Conservation (phyloP, 2,888 invertebrate species). For the Fragum whitleyi region DNA sequence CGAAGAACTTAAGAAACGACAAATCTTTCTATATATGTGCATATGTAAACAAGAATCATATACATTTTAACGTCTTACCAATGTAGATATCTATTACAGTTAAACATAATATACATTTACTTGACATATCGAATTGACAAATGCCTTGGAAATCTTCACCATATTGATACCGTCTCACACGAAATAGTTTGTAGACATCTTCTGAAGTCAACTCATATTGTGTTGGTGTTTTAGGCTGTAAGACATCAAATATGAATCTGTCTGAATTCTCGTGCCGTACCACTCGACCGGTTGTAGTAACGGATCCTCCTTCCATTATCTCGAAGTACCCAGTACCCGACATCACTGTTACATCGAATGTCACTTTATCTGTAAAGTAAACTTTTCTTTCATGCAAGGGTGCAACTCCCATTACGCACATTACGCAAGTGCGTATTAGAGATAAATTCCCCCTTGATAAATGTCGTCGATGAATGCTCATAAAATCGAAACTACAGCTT, state of each 20-base stretch:
- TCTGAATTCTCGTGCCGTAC: conserved; percentile 83
- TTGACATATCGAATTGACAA: conserved; percentile 87
- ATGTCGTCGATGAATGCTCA: no score
- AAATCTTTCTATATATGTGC: no score
- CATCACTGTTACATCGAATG: conserved; percentile 82
- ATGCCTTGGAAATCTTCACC: conserved; percentile 89
- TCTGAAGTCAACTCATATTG: conserved; percentile 66
- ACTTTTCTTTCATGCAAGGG: no score
- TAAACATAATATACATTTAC: conserved; percentile 64
- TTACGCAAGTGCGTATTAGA: no score
- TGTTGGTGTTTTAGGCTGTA: not conserved
- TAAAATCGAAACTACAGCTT: no score
- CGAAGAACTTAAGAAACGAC: no score
- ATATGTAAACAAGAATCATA: no score
- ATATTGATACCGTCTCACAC: conserved; percentile 85
- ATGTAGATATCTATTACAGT: no score
- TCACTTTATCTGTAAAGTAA: conserved; percentile 77
- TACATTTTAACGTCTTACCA: no score
- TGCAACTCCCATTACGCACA: no score
- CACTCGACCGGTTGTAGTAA: conserved; percentile 93
- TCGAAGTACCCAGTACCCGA: conserved; percentile 89
- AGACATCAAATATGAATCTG: no score
- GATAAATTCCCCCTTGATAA: no score
- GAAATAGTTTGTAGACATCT: conserved; percentile 85
- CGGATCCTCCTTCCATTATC: conserved; percentile 93